Conservation (phyloP, 1,140 invertebrate species). For the Vanessa atalanta region DNA sequence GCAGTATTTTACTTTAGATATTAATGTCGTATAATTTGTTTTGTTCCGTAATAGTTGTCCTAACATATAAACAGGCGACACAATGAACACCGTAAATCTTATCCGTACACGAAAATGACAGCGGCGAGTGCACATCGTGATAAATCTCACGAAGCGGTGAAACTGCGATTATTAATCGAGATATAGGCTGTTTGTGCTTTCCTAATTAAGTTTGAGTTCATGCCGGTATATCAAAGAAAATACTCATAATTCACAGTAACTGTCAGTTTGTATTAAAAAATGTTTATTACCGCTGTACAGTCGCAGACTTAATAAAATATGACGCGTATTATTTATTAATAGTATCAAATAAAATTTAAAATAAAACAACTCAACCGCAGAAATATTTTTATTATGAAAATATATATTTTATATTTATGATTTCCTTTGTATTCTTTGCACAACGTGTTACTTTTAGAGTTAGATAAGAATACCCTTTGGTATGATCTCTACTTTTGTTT, state of each 20-base stretch:
- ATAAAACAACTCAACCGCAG: too few species aligned
- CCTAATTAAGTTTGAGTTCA: constrained; percentile 14
- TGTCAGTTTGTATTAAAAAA: neutral
- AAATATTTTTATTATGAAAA: too few species aligned
- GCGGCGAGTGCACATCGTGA: constrained; percentile 12
- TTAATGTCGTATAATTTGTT: neutral
- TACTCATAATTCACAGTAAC: neutral
- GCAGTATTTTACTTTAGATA: too few species aligned
- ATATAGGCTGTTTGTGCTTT: constrained; percentile 19
- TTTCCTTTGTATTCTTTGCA: too few species aligned
- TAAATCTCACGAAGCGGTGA: constrained; percentile 25
- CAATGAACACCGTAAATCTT: constrained; percentile 21
- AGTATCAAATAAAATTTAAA: too few species aligned
- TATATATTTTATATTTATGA: too few species aligned
- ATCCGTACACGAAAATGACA: constrained; percentile 18
- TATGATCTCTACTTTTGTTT: too few species aligned
- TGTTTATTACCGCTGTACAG: too few species aligned
- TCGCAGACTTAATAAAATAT: too few species aligned
- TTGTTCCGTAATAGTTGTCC: neutral
- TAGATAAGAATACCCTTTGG: too few species aligned
- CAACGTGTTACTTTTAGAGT: too few species aligned
- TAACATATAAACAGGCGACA: constrained; percentile 7
- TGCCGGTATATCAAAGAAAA: neutral
- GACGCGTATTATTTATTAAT: too few species aligned
- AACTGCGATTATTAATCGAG: constrained; percentile 16